phyloP scores from a whole-genome alignment of 2,888 invertebrate genomes.

The Danaus chrysippus region DNA sequence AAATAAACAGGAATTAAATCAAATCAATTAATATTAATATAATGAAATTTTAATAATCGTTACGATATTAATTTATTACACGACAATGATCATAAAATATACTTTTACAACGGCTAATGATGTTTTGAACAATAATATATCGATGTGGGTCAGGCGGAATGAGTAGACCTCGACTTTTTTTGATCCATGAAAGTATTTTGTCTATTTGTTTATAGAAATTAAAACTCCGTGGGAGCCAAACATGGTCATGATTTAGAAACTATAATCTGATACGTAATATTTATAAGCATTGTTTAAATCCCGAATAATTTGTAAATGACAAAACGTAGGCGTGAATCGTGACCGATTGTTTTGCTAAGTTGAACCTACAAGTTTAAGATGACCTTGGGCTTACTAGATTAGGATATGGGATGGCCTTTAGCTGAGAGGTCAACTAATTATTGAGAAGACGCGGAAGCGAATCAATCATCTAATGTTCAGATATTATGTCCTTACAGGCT shows the following conservation, averaged over 20 bases:
- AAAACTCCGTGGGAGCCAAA: conserved; percentile 5
- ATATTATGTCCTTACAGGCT: conserved; percentile 55
- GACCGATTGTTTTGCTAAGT: conserved; percentile 33
- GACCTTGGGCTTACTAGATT: conserved; percentile 57
- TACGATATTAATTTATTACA: too few relatives aligned
- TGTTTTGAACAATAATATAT: conserved; percentile 19
- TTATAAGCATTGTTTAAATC: not conserved
- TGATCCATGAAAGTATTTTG: not conserved
- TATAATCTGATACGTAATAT: conserved; percentile 1
- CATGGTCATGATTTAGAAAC: conserved; percentile 10
- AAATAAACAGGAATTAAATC: too few relatives aligned
- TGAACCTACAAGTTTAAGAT: conserved; percentile 21
- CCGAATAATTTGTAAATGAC: conserved; percentile 7
- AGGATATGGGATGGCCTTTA: conserved; percentile 49
- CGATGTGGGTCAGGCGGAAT: conserved; percentile 19
- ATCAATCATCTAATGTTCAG: conserved; percentile 43
- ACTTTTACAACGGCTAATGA: not conserved
- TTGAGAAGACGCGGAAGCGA: conserved; percentile 61
- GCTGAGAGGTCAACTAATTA: conserved; percentile 57
- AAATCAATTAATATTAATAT: too few relatives aligned
- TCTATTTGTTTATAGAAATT: too few relatives aligned
- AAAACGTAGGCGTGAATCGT: conserved; percentile 36
- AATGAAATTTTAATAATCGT: too few relatives aligned
- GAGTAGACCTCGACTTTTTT: conserved; percentile 21
- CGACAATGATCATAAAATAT: not conserved